Conservation (phyloP, 2,888 invertebrate genomes). For the Leptothorax acervorum region DNA sequence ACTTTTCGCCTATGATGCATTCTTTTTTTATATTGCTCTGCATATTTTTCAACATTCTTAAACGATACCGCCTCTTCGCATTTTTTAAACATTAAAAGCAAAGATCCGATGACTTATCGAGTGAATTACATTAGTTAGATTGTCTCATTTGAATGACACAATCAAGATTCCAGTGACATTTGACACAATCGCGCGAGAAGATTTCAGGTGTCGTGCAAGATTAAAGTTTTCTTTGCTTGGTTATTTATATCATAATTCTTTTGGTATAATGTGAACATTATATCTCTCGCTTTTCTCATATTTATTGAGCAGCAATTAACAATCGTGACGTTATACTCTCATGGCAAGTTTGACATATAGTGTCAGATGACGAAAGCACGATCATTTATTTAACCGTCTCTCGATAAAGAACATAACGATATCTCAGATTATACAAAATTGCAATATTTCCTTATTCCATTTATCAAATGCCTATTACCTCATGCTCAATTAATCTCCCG, state of each 20-base stretch:
- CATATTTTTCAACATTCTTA: background rate
- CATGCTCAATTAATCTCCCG: background rate
- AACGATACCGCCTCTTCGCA: background rate
- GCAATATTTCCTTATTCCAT: background rate
- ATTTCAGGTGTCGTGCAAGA: slow-evolving; percentile 2
- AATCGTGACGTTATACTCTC: background rate
- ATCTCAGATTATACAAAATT: background rate
- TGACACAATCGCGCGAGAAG: slow-evolving; percentile 12
- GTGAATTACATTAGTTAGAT: background rate
- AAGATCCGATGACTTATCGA: background rate
- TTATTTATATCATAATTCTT: slow-evolving; percentile 28
- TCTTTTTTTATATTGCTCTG: background rate
- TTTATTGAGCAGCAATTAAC: background rate
- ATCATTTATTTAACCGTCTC: background rate
- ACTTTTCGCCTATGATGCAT: background rate
- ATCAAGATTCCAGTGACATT: slow-evolving; percentile 17
- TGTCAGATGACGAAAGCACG: background rate
- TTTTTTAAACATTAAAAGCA: slow-evolving; percentile 1
- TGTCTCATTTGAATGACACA: background rate
- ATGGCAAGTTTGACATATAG: background rate
- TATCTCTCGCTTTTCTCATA: background rate
- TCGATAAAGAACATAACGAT: slow-evolving; percentile 12
- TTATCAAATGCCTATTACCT: background rate
- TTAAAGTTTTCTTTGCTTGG: slow-evolving; percentile 2
- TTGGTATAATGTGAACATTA: background rate